Evolutionary conservation across 1,140 invertebrate genomes (phyloP), one percentile per base, ranked within the genome.

Genomic region (Triops longicaudatus): DNA sequence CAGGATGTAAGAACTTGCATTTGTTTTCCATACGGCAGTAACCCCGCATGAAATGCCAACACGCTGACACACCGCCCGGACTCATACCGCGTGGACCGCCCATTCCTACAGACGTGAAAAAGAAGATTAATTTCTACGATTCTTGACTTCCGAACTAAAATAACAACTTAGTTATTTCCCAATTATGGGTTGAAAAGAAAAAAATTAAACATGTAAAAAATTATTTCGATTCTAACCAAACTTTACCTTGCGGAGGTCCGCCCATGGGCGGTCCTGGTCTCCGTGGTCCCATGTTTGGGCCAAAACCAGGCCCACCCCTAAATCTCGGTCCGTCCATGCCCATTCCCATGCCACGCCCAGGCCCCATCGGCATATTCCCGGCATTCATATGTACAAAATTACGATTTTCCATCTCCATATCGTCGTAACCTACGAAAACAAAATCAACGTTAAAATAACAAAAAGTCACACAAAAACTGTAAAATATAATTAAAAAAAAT

Each of bases 1-100:
- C 88, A 27, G 91, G 91, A 86, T 93, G 92, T 79, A 93, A 84
- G 82, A 90, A 93, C 73, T 90, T 88, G 83, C 92, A 94, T 80
- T 90, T 91, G 77, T 91, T 91, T 26, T 90, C 90, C 81, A 91
- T 87, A 76, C 91, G 85, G 83, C 92, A 94, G 78, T 88, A 91
- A 1, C 92, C 91, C 80, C 88, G 88, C 81, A 91, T 90, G 81
- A 92, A 92, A 81, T 92, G 90, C 81, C 91, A 89, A 82, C 92
- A 94, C 9, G 78, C 83, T 81, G 31, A 85, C 83, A 28, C 87
- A 87, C 0, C 84, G 85, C 1, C 81, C 82, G 17, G 81, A 28
- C 81, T 83, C 9, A 75, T 74, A 22, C 26, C 28, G 76, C 71
- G 42, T 41, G 37, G 14, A 28, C 14, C 31, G 7, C 31, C 28